phyloP scores from a whole-genome alignment of 2,113 vertebrate species.

The Tretioscincus oriximinensis region DNA sequence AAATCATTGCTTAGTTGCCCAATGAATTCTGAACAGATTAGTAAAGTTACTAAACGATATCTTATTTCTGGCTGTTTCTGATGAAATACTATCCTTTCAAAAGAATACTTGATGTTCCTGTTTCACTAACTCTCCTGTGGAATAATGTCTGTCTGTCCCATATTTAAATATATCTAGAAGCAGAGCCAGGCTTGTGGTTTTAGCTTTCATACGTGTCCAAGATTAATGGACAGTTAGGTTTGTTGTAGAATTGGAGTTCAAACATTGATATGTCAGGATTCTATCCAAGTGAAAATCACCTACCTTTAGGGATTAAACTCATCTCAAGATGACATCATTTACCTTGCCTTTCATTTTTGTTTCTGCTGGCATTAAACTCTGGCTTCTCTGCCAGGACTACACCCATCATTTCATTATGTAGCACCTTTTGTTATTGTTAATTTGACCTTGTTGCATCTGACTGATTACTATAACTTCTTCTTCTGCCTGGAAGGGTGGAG shows the following conservation, averaged over 20 bases:
- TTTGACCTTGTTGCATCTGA: conserved; percentile 46
- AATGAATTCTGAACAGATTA: conserved; percentile 71
- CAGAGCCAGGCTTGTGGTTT: conserved; percentile 29
- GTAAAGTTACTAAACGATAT: conserved; percentile 71
- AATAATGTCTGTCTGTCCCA: conserved; percentile 56
- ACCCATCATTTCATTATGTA: not conserved
- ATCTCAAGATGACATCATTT: not conserved
- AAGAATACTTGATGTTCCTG: conserved; percentile 62
- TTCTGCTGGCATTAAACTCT: conserved; percentile 2
- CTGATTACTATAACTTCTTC: not conserved
- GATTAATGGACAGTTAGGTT: conserved; percentile 44
- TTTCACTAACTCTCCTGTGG: conserved; percentile 61
- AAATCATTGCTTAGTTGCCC: conserved; percentile 66
- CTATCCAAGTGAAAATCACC: conserved; percentile 29
- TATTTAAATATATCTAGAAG: conserved; percentile 54
- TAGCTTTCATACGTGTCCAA: not conserved
- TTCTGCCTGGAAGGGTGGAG: conserved; percentile 62
- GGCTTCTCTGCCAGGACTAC: conserved; percentile 33
- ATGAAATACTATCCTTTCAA: conserved; percentile 67
- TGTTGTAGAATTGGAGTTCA: conserved; percentile 3
- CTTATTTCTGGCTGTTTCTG: conserved; percentile 73
- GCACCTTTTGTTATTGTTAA: conserved; percentile 26
- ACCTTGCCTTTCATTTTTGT: rapidly evolving
- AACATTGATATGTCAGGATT: not conserved
- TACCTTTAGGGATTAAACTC: not conserved